Percentiles rank a stretch among this genome's conserved stretches.
Conservation (phyloP, 2,113 vertebrate genomes). For the Catagonus wagneri region DNA sequence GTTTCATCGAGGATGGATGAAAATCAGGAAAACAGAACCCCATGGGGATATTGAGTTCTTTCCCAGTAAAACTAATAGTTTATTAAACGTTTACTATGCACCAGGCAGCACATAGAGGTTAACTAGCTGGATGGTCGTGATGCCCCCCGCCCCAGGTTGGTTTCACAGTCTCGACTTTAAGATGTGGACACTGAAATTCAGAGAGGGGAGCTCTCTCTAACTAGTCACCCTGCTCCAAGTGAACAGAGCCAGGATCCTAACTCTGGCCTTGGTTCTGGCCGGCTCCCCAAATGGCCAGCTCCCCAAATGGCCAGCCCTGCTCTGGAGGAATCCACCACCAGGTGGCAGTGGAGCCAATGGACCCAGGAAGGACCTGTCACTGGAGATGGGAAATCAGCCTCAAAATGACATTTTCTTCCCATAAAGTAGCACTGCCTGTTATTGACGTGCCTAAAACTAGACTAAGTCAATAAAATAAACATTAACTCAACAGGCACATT, state of each 20-base stretch:
- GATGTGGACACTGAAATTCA: neutral
- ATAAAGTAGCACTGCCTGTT: conserved; percentile 40
- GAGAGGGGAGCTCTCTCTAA: neutral
- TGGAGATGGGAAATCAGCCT: neutral
- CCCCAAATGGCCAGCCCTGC: neutral
- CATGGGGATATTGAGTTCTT: neutral
- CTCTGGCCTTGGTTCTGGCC: neutral
- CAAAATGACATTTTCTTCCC: neutral
- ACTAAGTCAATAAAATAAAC: conserved; percentile 73
- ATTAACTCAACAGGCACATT: conserved; percentile 74
- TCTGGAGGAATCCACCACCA: neutral
- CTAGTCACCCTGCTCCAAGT: neutral
- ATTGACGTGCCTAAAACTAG: conserved; percentile 55
- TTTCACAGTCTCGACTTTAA: neutral
- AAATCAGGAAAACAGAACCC: conserved; percentile 11
- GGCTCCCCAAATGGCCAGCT: neutral
- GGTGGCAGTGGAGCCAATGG: conserved; percentile 47
- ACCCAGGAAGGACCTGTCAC: neutral
- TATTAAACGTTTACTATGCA: conserved; percentile 7
- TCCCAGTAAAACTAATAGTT: neutral
- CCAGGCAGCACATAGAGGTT: neutral
- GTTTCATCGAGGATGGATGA: neutral
- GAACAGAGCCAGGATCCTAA: neutral
- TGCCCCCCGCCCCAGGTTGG: too few relatives aligned
- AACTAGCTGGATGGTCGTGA: neutral